These are phyloP conservation scores for Epistrophe eligans DNA, from an alignment of 2,888 invertebrate species.

Conservation along the genomic window DNA sequence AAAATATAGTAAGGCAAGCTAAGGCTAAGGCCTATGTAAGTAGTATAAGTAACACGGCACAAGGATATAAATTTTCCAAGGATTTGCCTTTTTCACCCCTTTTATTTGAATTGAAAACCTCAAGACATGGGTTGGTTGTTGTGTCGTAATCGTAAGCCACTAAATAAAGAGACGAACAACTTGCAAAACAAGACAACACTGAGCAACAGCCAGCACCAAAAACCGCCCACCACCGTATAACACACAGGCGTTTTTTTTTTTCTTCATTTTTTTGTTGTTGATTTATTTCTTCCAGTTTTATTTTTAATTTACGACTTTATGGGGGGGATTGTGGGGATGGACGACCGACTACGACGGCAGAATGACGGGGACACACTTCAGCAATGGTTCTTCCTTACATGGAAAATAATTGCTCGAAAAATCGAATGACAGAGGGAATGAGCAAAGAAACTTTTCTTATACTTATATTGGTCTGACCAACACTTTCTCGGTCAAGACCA, in stretches of 20 bases:
- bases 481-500: slow-evolving; percentile 46
- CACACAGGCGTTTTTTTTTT: slow-evolving; percentile 20
- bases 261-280: slow-evolving; percentile 28
- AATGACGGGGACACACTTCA: slow-evolving; percentile 11
- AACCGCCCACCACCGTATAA: slow-evolving; percentile 39
- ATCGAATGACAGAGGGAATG: slow-evolving; percentile 13
- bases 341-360: neutral
- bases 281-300: slow-evolving; percentile 67
- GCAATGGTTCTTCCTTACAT: slow-evolving; percentile 42
- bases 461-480: slow-evolving; percentile 45
- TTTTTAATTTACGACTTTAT: slow-evolving; percentile 72
- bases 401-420: slow-evolving; percentile 70
- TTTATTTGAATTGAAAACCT: slow-evolving; percentile 75
- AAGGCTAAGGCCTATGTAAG: slow-evolving; percentile 34
- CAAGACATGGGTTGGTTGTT: slow-evolving; percentile 58
- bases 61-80: slow-evolving; percentile 67
- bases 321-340: neutral
- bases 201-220: slow-evolving; percentile 25
- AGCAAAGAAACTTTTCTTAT: neutral
- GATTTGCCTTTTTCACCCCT: slow-evolving; percentile 75
- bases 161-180: slow-evolving; percentile 73
- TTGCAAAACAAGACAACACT: slow-evolving; percentile 54
- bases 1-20: too few relatives aligned
- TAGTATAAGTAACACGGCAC: slow-evolving; percentile 47
- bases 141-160: slow-evolving; percentile 53